Percentiles rank a stretch among this genome's conserved stretches.
phyloP scores from a whole-genome alignment of 2,888 invertebrate species.

The Trichacis sp. region DNA sequence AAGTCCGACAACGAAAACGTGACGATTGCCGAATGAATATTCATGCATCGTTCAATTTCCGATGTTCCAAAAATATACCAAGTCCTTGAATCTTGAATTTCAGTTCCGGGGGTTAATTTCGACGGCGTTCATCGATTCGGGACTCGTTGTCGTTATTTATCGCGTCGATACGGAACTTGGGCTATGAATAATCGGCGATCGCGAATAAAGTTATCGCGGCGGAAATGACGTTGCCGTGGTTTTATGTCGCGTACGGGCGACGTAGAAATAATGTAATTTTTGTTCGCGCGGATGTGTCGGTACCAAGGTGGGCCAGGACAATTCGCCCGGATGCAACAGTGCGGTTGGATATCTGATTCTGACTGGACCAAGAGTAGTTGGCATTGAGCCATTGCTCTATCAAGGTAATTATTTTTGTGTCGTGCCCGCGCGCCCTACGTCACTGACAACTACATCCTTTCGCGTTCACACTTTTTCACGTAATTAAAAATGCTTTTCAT shows the following conservation, averaged over 20 bases:
- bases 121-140: no score
- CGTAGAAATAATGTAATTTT: constrained; percentile 21
- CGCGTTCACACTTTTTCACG: not conserved
- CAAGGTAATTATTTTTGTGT: constrained; percentile 61
- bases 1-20: not conserved
- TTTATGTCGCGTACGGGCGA: not conserved
- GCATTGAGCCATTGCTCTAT: constrained; percentile 58
- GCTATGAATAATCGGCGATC: not conserved
- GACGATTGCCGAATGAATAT: not conserved
- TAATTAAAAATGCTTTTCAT: no score
- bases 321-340: constrained; percentile 58
- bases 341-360: constrained; percentile 57
- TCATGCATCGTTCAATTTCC: not conserved
- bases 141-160: no score
- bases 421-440: constrained; percentile 25
- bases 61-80: not conserved
- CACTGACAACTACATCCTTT: constrained; percentile 21
- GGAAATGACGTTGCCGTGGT: not conserved
- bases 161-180: no score
- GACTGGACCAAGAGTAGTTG: constrained; percentile 47
- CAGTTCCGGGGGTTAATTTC: no score
- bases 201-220: not conserved
- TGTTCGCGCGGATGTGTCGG: constrained; percentile 8
- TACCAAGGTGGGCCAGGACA: constrained; percentile 31
- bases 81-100: no score